A percentile compares a stretch with the other conserved stretches of the same genome.
phyloP scores from a whole-genome alignment of 1,140 invertebrate genomes.

The Macrobrachium nipponense region DNA sequence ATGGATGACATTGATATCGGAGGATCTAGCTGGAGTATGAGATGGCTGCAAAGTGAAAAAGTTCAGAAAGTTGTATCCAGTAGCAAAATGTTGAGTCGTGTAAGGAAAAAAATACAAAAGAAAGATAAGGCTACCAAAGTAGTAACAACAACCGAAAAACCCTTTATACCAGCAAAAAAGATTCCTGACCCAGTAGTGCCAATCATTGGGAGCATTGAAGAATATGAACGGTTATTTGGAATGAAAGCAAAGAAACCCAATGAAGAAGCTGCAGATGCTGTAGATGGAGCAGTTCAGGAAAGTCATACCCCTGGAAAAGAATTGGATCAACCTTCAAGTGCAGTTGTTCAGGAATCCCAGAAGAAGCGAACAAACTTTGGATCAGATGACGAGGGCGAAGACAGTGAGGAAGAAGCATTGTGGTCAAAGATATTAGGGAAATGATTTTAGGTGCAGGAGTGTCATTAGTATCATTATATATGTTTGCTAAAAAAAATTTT shows the following conservation, averaged over 20 bases:
- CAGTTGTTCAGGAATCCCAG: neutral
- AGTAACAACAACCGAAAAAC: slow-evolving; percentile 24
- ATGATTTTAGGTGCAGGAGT: neutral
- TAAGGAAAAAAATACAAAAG: slow-evolving; percentile 65
- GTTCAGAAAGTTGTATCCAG: slow-evolving; percentile 66
- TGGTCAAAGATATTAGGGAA: slow-evolving; percentile 64
- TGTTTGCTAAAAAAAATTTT: too few relatives aligned
- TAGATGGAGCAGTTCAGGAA: neutral
- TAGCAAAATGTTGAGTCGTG: slow-evolving; percentile 65
- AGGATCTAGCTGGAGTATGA: slow-evolving; percentile 66
- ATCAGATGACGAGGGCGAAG: slow-evolving; percentile 61
- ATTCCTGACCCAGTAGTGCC: slow-evolving; percentile 50
- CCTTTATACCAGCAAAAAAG: slow-evolving; percentile 27
- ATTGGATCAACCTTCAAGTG: neutral
- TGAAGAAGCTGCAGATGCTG: slow-evolving; percentile 1
- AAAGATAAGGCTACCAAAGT: slow-evolving; percentile 50
- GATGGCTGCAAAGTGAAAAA: slow-evolving; percentile 67
- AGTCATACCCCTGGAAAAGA: neutral
- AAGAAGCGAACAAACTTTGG: slow-evolving; percentile 23
- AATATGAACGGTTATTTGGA: slow-evolving; percentile 66
- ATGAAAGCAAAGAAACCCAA: slow-evolving; percentile 53
- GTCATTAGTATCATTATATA: too few relatives aligned
- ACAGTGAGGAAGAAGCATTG: slow-evolving; percentile 63
- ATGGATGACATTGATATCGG: slow-evolving; percentile 52
- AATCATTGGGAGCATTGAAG: slow-evolving; percentile 66